Percentiles rank a stretch among this genome's conserved stretches.
phyloP scores from a whole-genome alignment of 2,797 vertebrate species.

The Rallus crepitans region DNA sequence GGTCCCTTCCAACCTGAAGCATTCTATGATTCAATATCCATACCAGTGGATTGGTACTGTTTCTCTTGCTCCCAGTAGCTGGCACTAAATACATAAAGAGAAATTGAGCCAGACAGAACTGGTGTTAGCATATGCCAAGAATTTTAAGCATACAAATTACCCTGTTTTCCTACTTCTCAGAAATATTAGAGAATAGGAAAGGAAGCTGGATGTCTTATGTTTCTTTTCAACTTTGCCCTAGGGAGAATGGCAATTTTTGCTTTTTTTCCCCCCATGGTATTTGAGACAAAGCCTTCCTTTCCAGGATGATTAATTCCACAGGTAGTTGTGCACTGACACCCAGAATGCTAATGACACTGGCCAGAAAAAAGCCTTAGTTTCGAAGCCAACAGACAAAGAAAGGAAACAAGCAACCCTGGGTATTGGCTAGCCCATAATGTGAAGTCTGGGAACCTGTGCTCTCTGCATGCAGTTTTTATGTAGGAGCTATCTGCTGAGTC shows the following conservation, averaged over 20 bases:
- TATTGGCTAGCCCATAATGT: accelerated
- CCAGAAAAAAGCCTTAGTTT: not conserved
- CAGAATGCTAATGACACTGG: not conserved
- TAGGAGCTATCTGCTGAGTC: not conserved
- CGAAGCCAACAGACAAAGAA: not conserved
- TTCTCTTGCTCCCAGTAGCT: not conserved
- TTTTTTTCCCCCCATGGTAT: not conserved
- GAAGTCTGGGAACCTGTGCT: accelerated
- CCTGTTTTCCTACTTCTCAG: not conserved
- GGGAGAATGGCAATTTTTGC: not conserved
- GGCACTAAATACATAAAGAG: not conserved
- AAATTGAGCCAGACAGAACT: not conserved
- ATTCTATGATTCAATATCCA: not conserved
- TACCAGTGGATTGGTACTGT: not conserved
- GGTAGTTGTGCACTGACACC: not conserved
- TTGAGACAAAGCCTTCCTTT: not conserved
- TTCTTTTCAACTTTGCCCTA: not conserved
- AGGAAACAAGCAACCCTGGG: not conserved
- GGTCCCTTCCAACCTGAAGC: no score
- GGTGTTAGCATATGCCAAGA: not conserved
- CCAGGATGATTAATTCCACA: not conserved
- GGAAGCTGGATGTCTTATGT: not conserved
- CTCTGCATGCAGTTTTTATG: not conserved
- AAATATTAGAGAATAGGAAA: not conserved
- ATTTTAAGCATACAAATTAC: not conserved